These are phyloP conservation scores for Megalops atlanticus DNA, from an alignment of 2,113 vertebrate genomes.

Conservation along the genomic window DNA sequence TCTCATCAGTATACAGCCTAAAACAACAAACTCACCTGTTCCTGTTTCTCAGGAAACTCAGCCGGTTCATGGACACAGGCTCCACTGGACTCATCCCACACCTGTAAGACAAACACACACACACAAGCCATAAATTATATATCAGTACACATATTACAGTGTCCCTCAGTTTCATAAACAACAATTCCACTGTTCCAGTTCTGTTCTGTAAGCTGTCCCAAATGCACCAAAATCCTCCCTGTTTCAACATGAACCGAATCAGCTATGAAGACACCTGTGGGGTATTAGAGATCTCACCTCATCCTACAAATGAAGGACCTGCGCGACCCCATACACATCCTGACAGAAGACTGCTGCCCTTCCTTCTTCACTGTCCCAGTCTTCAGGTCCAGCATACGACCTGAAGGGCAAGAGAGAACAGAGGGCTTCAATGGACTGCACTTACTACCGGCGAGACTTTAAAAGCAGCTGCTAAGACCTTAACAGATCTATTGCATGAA, in stretches of 20 bases:
- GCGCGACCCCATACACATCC: conserved; percentile 94
- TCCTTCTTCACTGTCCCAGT: conserved; percentile 98
- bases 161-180: neutral
- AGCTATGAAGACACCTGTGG: too few relatives aligned
- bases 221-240: neutral
- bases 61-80: conserved; percentile 81
- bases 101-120: conserved; percentile 59
- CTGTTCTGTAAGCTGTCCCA: too few relatives aligned
- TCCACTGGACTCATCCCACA: conserved; percentile 84
- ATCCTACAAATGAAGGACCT: conserved; percentile 98
- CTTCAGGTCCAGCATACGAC: conserved; percentile 93
- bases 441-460: neutral
- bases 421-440: neutral
- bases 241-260: neutral
- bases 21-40: conserved; percentile 75
- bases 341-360: conserved; percentile 88
- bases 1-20: neutral
- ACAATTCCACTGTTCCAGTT: neutral
- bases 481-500: neutral
- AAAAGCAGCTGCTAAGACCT: neutral
- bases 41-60: conserved; percentile 85
- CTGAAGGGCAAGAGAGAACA: conserved; percentile 55
- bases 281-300: conserved; percentile 71
- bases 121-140: neutral
- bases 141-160: neutral